Evolutionary conservation across 1,140 invertebrate genomes (phyloP).

Genomic region (Atopsyche davidsoni): DNA sequence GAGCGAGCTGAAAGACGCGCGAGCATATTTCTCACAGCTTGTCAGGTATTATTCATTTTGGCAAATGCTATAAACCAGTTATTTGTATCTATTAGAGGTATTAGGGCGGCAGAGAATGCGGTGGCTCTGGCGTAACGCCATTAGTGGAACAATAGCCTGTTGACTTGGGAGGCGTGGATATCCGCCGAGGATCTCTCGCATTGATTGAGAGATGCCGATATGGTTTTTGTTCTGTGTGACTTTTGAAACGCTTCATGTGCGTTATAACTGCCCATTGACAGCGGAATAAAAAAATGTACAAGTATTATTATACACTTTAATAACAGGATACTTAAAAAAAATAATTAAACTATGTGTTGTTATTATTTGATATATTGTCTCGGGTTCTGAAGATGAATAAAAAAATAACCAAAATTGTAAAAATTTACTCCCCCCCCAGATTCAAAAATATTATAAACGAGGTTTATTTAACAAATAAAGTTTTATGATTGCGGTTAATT

Average conservation of each 20-base stretch:
- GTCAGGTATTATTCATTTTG: slow-evolving; percentile 28
- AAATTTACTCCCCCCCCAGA: no score
- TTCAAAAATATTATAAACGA: no score
- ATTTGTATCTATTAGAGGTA: slow-evolving; percentile 30
- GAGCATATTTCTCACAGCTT: slow-evolving; percentile 25
- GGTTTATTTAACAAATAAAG: no score
- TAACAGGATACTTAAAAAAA: background rate
- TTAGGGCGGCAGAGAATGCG: no score
- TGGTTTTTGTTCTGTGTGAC: no score
- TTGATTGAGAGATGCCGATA: no score
- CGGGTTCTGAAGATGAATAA: background rate
- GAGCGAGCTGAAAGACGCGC: slow-evolving; percentile 4
- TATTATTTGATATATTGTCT: background rate
- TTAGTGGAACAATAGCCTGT: slow-evolving; percentile 26
- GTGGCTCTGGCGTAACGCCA: no score
- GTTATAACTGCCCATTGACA: no score
- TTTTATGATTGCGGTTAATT: no score
- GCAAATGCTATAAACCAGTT: slow-evolving; percentile 28
- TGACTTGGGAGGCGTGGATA: background rate
- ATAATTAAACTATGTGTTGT: background rate
- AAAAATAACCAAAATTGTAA: background rate
- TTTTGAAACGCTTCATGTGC: no score
- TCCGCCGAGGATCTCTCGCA: background rate
- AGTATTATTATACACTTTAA: background rate
- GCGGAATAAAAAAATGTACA: no score